Percentiles rank a stretch among this genome's conserved stretches.
phyloP scores from a whole-genome alignment of 2,113 vertebrate genomes.

The Pterophyllum scalare region DNA sequence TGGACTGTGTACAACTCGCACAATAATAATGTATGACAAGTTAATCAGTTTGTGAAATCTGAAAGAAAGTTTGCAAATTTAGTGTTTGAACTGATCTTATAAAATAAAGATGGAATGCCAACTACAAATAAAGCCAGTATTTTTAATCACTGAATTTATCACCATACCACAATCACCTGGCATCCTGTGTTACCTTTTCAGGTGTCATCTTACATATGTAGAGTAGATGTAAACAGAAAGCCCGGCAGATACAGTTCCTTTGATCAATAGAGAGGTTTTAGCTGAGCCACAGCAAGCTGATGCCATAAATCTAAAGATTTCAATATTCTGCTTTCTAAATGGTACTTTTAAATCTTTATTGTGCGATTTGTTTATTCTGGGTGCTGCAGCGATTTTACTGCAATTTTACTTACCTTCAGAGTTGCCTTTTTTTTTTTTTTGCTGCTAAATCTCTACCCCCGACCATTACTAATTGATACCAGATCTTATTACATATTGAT shows the following conservation, averaged over 20 bases:
- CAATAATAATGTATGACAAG: constrained; percentile 8
- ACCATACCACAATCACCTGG: neutral
- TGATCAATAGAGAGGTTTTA: constrained; percentile 55
- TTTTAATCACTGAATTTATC: constrained; percentile 22
- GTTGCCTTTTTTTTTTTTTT: constrained; percentile 43
- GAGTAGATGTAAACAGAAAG: constrained; percentile 23
- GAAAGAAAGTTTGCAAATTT: neutral
- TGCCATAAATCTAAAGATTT: constrained; percentile 56
- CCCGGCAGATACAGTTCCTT: constrained; percentile 39
- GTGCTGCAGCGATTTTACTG: constrained; percentile 31
- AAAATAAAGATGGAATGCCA: neutral
- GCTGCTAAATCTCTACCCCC: constrained; percentile 38
- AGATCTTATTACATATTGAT: constrained; percentile 79
- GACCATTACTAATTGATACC: constrained; percentile 75
- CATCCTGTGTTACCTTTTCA: constrained; percentile 25
- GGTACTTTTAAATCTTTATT: constrained; percentile 49
- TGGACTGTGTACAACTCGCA: constrained; percentile 17
- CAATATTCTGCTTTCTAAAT: constrained; percentile 50
- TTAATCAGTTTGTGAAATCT: neutral
- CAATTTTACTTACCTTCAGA: constrained; percentile 57
- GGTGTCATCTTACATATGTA: constrained; percentile 4
- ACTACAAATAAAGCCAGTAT: constrained; percentile 4
- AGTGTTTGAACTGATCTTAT: neutral
- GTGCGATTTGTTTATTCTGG: constrained; percentile 46
- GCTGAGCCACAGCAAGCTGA: constrained; percentile 46